phyloP scores from a whole-genome alignment of 2,888 invertebrate genomes.

The Melanostoma scalare region DNA sequence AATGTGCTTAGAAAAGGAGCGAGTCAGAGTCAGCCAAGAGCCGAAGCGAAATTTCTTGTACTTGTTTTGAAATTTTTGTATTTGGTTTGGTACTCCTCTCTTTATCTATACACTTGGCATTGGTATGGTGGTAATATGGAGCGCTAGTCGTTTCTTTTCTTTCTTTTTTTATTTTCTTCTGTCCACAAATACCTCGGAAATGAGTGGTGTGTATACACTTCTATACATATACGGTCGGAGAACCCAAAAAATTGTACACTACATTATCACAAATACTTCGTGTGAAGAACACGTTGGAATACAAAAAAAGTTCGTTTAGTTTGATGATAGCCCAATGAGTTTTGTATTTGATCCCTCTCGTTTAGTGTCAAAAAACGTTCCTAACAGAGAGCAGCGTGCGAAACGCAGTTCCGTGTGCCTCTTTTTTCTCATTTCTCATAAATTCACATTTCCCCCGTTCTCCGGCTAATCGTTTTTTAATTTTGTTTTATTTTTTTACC shows the following conservation, averaged over 20 bases:
- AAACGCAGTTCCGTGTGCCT: conserved; percentile 77
- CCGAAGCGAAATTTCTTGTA: conserved; percentile 34
- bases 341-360: conserved; percentile 72
- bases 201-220: conserved; percentile 1
- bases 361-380: conserved; percentile 81
- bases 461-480: conserved; percentile 67
- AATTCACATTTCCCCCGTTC: conserved; percentile 71
- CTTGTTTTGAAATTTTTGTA: conserved; percentile 48
- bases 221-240: conserved; percentile 27
- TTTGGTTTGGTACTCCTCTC: conserved; percentile 54
- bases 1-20: conserved; percentile 44
- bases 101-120: conserved; percentile 41
- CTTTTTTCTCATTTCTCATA: conserved; percentile 74
- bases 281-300: conserved; percentile 37
- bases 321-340: conserved; percentile 65
- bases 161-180: conserved; percentile 28
- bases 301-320: conserved; percentile 55
- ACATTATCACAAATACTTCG: conserved; percentile 56
- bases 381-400: conserved; percentile 80
- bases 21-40: no score
- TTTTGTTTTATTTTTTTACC: conserved; percentile 51
- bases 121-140: conserved; percentile 49
- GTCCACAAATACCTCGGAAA: conserved; percentile 38
- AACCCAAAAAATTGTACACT: conserved; percentile 50
- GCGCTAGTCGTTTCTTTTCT: conserved; percentile 26